Evolutionary conservation across 1,140 invertebrate species (phyloP), one percentile per base, ranked within the genome.

Genomic region (Thaumetopoea pityocampa): DNA sequence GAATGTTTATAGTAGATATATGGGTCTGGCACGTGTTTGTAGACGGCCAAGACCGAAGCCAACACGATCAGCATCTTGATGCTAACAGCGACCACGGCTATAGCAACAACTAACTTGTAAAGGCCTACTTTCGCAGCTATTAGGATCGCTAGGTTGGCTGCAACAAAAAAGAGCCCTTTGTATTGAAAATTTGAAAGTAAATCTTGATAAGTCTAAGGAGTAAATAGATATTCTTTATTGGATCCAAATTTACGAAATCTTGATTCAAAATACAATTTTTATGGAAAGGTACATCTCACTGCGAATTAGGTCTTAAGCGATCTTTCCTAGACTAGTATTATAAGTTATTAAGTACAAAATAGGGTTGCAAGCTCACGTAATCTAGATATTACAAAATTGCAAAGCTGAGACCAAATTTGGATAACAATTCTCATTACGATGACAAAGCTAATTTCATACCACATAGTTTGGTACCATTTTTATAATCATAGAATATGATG

Each of bases 121-220:
- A 81, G 53, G 7, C 77, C 74, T 28, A 66, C 56, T 67, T 78
- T 78, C 5, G 55, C 62, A 15, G 63, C 69, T 12, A 74, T 28
- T 9, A 70, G 8, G 20, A 76, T 70, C 33, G 59, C 66, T 30
- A 78, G 53, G 36, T 78, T 58, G 49, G 66, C 77, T 81, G 73
- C 28, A 81, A 78, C 66, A 74, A 69, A 43, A 38, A 62, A 43
- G 48, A 34, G 22, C 3, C 7, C 6, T 15, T 18, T 35, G 5
- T 20, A 27, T 32, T 8, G 8, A 15, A 28, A 15, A n/a, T 27
- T 17, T 42, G n/a, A 3, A 20, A 19, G 16, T 19, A 4, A 10
- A 18, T 26, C 18, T 1, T 26, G 4, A 3, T n/a, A 10, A 1
- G 1, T 5, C 3, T 28, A 1, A 28, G 3, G 2, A 4, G 9